Percentiles rank a stretch among this genome's conserved stretches.
Conservation (phyloP, 2,797 vertebrate species). For the Protonibea diacanthus region DNA sequence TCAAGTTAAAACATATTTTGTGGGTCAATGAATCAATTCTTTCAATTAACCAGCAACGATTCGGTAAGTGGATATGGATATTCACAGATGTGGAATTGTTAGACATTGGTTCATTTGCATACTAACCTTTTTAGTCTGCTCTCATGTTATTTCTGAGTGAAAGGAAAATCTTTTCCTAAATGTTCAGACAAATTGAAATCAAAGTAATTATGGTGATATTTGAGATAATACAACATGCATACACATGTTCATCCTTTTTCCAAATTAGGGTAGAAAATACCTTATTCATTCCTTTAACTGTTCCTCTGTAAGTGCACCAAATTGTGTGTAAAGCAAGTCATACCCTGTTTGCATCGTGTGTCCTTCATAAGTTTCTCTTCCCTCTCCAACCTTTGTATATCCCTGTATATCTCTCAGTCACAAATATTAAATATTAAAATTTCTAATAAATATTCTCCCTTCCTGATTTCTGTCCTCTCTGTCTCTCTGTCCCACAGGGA, state of each 20-base stretch:
- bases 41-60: slow-evolving; percentile 11
- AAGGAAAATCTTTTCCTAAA: background rate
- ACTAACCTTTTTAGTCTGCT: background rate
- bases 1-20: background rate
- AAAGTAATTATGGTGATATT: background rate
- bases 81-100: background rate
- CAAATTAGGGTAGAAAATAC: background rate
- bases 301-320: slow-evolving; percentile 5
- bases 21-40: slow-evolving; percentile 2
- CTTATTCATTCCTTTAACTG: background rate
- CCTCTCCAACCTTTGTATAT: background rate
- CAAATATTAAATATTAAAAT: background rate
- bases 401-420: background rate
- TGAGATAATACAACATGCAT: background rate
- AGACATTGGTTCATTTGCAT: background rate
- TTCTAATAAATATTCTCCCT: background rate
- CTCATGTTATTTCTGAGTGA: background rate
- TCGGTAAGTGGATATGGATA: slow-evolving; percentile 13
- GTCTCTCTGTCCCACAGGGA: slow-evolving; percentile 1
- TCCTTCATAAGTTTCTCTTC: background rate
- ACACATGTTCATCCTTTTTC: background rate
- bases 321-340: background rate
- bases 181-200: background rate
- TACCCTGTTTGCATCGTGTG: background rate
- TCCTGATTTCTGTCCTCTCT: background rate